A percentile compares a stretch with the other conserved stretches of the same genome.
phyloP scores from a whole-genome alignment of 2,113 vertebrate species.

The Nesogale talazaci region DNA sequence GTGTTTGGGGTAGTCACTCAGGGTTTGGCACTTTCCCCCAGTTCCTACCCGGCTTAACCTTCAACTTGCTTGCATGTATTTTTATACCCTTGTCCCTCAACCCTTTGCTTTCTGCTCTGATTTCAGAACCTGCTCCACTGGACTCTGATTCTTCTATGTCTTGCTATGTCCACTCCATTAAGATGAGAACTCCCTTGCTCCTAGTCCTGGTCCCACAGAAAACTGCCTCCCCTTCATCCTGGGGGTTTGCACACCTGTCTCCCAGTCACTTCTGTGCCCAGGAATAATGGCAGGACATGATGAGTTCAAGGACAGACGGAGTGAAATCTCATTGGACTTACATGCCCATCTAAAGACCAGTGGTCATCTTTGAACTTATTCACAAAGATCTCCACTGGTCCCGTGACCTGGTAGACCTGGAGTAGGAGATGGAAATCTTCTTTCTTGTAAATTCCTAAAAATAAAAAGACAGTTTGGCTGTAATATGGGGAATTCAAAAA shows the following conservation, averaged over 20 bases:
- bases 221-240: not conserved
- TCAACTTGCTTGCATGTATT: not conserved
- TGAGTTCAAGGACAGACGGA: not conserved
- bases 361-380: slow-evolving; percentile 97
- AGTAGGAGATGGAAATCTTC: slow-evolving; percentile 97
- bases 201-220: not conserved
- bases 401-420: slow-evolving; percentile 94
- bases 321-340: slow-evolving; percentile 84
- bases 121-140: not conserved
- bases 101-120: not conserved
- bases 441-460: slow-evolving; percentile 93
- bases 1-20: rapidly evolving
- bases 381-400: slow-evolving; percentile 94
- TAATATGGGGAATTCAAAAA: not conserved
- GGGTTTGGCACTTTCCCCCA: not conserved
- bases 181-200: not conserved
- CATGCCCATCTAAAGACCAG: slow-evolving; percentile 97
- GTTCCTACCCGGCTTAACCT: not conserved
- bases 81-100: not conserved
- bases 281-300: not conserved
- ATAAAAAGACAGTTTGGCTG: slow-evolving; percentile 34
- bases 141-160: not conserved
- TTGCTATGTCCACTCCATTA: not conserved
- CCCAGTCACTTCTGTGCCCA: not conserved
- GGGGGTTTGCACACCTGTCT: not conserved